Conservation (phyloP, 2,888 invertebrate species). For the Drosophila birchii region DNA sequence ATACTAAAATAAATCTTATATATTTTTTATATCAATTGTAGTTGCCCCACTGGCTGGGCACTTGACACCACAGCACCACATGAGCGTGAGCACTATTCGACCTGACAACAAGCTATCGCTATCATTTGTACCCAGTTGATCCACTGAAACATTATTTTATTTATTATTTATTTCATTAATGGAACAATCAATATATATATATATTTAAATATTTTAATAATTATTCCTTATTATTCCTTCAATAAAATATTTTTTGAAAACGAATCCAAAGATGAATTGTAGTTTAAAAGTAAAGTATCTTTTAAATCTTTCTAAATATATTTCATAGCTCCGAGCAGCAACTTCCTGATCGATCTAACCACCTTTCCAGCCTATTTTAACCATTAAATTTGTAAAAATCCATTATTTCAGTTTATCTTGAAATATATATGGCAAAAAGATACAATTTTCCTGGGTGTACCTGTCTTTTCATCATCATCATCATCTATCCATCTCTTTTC, state of each 20-base stretch:
- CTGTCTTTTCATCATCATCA: conserved; percentile 8
- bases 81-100: conserved; percentile 41
- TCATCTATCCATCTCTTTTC: neutral
- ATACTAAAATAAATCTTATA: neutral
- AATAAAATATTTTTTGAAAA: no score
- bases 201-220: neutral
- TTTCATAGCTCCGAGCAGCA: neutral
- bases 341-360: neutral
- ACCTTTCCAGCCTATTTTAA: neutral
- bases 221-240: no score
- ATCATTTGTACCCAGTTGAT: conserved; percentile 33
- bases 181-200: neutral
- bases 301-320: neutral
- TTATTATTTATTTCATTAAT: neutral
- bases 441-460: neutral
- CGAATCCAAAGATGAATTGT: neutral
- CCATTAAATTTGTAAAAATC: neutral
- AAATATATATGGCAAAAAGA: neutral
- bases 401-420: neutral
- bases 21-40: neutral
- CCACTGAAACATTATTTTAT: conserved; percentile 2
- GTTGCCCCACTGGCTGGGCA: conserved; percentile 59
- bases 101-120: conserved; percentile 44
- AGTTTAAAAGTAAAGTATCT: neutral
- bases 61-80: conserved; percentile 65